Conservation (phyloP, 2,888 invertebrate species). For the Notodonta dromedarius region DNA sequence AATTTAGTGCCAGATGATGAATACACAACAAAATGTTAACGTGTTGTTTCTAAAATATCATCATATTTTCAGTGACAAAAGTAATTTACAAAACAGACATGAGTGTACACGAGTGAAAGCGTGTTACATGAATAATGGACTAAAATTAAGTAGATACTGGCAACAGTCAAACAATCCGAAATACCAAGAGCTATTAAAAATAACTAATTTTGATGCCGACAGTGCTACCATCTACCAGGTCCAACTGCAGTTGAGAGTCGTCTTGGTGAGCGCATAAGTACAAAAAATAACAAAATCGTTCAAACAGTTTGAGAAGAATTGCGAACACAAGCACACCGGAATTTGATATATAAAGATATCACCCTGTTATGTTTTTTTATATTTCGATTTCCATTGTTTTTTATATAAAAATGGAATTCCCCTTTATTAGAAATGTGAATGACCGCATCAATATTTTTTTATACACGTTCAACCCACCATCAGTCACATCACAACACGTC, state of each 20-base stretch:
- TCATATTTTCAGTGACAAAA: conserved; percentile 21
- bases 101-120: conserved; percentile 20
- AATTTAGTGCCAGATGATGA: conserved; percentile 21
- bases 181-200: neutral
- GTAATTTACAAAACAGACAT: conserved; percentile 25
- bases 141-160: neutral
- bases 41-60: conserved; percentile 22
- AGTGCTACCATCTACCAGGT: too few species aligned
- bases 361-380: too few species aligned
- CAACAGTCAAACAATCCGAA: neutral
- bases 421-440: conserved; percentile 31
- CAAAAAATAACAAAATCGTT: too few species aligned
- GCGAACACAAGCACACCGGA: too few species aligned
- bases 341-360: too few species aligned
- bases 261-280: too few species aligned
- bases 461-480: conserved; percentile 15
- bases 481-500: conserved; percentile 3
- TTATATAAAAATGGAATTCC: neutral
- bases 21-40: conserved; percentile 4
- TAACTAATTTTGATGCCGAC: neutral
- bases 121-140: conserved; percentile 1
- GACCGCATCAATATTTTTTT: conserved; percentile 31
- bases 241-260: too few species aligned
- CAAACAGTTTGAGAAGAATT: too few species aligned
- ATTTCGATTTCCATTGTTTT: too few species aligned